Evolutionary conservation across 2,113 vertebrate species (phyloP).

Genomic region (Porphyrio hochstetteri): DNA sequence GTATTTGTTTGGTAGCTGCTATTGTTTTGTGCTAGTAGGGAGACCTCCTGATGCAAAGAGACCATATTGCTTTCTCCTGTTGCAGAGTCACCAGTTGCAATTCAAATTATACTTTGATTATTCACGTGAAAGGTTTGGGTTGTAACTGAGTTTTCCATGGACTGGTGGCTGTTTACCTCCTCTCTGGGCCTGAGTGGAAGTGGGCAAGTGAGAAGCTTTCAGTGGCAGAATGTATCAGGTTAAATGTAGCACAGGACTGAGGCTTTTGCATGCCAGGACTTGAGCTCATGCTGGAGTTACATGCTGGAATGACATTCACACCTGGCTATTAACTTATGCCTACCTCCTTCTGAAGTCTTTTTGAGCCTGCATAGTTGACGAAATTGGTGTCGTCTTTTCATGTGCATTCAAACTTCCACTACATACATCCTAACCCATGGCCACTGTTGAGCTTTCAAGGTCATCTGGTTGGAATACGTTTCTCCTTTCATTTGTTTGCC

Average conservation of each 20-base stretch:
- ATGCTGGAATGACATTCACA: neutral
- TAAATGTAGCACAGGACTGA: neutral
- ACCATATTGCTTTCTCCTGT: neutral
- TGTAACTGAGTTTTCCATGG: neutral
- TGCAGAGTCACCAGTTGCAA: neutral
- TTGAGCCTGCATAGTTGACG: neutral
- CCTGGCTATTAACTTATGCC: neutral
- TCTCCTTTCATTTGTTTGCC: neutral
- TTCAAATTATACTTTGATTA: neutral
- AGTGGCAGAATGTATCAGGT: neutral
- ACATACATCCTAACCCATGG: neutral
- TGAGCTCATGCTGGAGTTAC: neutral
- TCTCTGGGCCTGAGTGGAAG: neutral
- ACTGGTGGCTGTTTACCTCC: neutral
- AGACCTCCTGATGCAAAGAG: neutral
- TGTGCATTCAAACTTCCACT: neutral
- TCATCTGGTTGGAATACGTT: neutral
- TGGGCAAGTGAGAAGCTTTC: neutral
- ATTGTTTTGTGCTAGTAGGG: neutral
- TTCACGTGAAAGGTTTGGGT: neutral
- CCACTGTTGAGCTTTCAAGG: neutral
- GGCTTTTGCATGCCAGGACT: neutral
- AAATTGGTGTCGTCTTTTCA: neutral
- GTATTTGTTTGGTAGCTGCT: neutral
- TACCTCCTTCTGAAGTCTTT: neutral